Evolutionary conservation across 64 coral and sea anemone species (phyloP).

Genomic region (Acropora tenuis): DNA sequence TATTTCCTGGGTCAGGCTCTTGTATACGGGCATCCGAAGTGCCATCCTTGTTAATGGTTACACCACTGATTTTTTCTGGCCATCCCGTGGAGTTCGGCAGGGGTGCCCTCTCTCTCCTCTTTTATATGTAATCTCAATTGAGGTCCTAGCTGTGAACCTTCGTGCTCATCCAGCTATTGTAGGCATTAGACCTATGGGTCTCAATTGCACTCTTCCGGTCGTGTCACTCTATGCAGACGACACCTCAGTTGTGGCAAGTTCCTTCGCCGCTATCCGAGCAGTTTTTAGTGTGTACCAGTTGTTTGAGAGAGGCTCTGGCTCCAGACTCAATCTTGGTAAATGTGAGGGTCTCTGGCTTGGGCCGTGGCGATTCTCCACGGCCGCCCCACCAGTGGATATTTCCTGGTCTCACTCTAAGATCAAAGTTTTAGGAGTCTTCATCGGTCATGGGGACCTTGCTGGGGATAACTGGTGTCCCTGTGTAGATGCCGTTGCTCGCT

Average conservation of each 20-base stretch:
- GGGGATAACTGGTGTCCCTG: not conserved
- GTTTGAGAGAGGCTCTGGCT: not conserved
- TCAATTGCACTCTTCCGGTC: not conserved
- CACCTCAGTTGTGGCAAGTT: not conserved
- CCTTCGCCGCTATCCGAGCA: not conserved
- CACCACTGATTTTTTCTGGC: not conserved
- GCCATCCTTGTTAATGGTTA: not conserved
- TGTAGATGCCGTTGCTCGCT: not conserved
- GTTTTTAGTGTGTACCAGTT: not conserved
- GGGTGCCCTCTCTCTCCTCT: conserved; percentile 15
- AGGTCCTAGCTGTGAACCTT: not conserved
- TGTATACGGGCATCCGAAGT: not conserved
- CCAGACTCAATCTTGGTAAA: conserved; percentile 5
- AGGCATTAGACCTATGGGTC: not conserved
- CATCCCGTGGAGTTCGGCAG: not conserved
- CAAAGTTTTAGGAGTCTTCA: not conserved
- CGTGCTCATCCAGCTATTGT: not conserved
- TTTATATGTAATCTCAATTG: not conserved
- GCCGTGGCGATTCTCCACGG: not conserved
- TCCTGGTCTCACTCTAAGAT: not conserved
- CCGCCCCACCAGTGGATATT: not conserved
- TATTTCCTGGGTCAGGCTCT: not conserved
- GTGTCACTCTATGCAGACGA: conserved; percentile 54
- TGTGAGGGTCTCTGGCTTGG: conserved; percentile 20
- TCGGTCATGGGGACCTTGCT: not conserved